These are phyloP conservation scores for Gasterosteus nipponicus DNA, from an alignment of 2,113 vertebrate species.

Conservation along the genomic window DNA sequence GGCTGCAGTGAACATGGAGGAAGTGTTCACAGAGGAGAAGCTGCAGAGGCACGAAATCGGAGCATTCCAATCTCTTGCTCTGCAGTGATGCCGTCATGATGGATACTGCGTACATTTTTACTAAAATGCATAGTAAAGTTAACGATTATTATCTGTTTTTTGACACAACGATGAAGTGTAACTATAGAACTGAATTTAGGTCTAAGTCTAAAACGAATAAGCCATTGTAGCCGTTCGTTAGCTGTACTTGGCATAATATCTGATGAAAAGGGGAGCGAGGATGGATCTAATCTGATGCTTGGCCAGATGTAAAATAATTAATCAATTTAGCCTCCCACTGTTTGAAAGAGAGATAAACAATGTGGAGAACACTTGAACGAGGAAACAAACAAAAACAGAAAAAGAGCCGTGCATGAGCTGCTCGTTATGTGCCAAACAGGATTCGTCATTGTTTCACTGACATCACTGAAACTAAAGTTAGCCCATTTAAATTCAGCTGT, in stretches of 20 bases:
- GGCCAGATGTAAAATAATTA: conserved; percentile 1
- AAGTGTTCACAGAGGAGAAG: conserved; percentile 9
- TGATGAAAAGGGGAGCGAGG: background rate
- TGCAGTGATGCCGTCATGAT: background rate
- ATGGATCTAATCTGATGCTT: background rate
- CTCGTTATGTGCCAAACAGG: background rate
- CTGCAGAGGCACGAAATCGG: background rate
- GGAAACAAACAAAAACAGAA: background rate
- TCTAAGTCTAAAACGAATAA: background rate
- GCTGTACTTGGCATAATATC: background rate
- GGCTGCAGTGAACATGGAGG: conserved; percentile 8
- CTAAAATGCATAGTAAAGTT: background rate
- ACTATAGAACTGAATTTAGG: background rate
- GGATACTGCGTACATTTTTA: background rate
- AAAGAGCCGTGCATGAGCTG: conserved; percentile 23
- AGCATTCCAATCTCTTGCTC: background rate
- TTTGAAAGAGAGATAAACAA: background rate
- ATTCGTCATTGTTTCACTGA: background rate
- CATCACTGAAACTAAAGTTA: conserved; percentile 14
- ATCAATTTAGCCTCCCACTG: background rate
- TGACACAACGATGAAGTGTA: background rate
- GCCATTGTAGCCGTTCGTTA: background rate
- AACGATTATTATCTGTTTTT: background rate
- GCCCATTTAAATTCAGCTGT: background rate
- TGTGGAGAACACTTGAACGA: background rate